Base-by-base conservation (phyloP, 2,888 invertebrate species). In the Eupeodes latifasciatus region DNA sequence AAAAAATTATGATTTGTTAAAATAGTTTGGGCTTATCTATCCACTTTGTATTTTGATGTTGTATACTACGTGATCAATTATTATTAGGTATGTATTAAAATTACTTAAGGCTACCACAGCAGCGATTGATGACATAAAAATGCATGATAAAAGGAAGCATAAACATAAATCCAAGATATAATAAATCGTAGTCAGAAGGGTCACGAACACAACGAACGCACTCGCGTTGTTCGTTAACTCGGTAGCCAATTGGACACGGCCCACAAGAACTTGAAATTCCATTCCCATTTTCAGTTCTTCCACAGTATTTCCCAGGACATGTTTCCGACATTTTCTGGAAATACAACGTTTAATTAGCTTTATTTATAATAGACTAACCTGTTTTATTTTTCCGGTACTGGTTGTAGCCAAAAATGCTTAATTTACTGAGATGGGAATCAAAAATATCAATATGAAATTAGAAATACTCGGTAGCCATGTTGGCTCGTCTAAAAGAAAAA, bases 141-240 rank as follows among this genome's bases (percentile, higher is more conserved):
- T 99, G 98, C 79, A 99, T 94, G 64, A 98, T 96, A 59, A 99
- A 94, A 0, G 98, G 97, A 61, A 98, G 92, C 16, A 99, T 93
- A 0, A 97, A 97, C 97, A 99, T 98, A 92, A 99, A 99, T 1
- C 98, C 97, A n/a, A 99, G 95, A 34, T 99, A 95, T 62, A 99
- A 95, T 97, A 98, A 98, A 91, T 99, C 99, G 92, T 99, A 99
- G 57, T 97, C 95, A 14, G 96, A 95, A 0, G 98, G 97, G 51
- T 94, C 94, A 76, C 96, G 96, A 1, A 95, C 94, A 91, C 99
- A 99, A 3, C 95, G 95, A 19, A 95, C 93, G 92, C 99, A 98
- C 57, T 96, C 95, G 59, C 90, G 93, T 78, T 96, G 97, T 0
- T 96, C 95, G 67, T 93, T 94, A 61, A 97, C 96, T 47, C 97